Percentiles rank a stretch among this genome's conserved stretches.
Evolutionary conservation across 2,888 invertebrate species (phyloP).

Genomic region (Trichopria drosophilae): DNA sequence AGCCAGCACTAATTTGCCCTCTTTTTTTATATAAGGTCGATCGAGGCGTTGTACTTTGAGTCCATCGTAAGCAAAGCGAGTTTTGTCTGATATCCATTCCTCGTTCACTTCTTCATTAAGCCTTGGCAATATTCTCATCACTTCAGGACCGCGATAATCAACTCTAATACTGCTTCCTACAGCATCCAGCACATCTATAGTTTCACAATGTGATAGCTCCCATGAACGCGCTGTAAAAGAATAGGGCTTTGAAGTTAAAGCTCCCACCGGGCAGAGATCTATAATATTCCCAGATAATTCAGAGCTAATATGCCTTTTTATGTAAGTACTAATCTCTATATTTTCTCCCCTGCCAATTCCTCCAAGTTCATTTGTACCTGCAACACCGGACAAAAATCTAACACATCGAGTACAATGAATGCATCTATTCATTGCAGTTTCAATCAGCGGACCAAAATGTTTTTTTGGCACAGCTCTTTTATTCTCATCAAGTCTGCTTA

Average conservation of each 20-base stretch:
- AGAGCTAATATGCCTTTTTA: conserved; percentile 28
- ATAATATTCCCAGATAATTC: conserved; percentile 32
- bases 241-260: conserved; percentile 34
- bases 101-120: conserved; percentile 32
- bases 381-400: conserved; percentile 30
- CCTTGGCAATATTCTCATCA: conserved; percentile 32
- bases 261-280: conserved; percentile 32
- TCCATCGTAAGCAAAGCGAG: conserved; percentile 70
- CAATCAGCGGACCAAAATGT: conserved; percentile 30
- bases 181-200: conserved; percentile 30
- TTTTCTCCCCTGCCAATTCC: conserved; percentile 27
- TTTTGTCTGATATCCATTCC: conserved; percentile 68
- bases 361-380: conserved; percentile 27
- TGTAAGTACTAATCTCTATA: conserved; percentile 29
- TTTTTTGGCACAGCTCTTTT: conserved; percentile 30
- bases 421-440: conserved; percentile 31
- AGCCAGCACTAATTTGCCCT: conserved; percentile 60
- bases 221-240: conserved; percentile 31
- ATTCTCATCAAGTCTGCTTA: conserved; percentile 26
- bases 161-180: conserved; percentile 26
- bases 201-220: conserved; percentile 29
- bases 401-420: conserved; percentile 35
- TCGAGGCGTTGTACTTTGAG: conserved; percentile 68
- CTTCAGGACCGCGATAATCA: conserved; percentile 24
- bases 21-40: conserved; percentile 64